A percentile compares a stretch with the other conserved stretches of the same genome.
Conservation (phyloP, 2,888 invertebrate species). For the Seladonia tumulorum region DNA sequence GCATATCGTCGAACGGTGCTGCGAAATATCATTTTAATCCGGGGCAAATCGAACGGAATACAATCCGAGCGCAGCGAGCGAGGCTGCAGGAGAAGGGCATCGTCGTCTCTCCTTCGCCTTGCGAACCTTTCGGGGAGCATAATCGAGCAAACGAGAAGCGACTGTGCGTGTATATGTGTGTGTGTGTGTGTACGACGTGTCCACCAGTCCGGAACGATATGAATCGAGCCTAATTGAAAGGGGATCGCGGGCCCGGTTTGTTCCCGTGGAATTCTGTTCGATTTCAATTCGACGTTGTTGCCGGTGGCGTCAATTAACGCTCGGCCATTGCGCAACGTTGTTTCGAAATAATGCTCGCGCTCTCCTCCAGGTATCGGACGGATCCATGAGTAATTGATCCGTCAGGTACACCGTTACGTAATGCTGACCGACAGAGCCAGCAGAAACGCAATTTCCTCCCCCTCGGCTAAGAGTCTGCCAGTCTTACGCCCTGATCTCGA, state of each 20-base stretch:
- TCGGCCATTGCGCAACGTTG: conserved; percentile 4
- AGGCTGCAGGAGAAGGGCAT: background rate
- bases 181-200: background rate
- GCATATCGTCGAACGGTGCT: conserved; percentile 19
- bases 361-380: conserved; percentile 5
- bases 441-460: conserved; percentile 22
- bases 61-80: background rate
- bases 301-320: background rate
- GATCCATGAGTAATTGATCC: conserved; percentile 39
- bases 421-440: background rate
- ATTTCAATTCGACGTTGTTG: background rate
- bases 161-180: conserved; percentile 2
- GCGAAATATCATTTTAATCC: conserved; percentile 30
- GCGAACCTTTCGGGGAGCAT: background rate
- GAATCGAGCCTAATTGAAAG: conserved; percentile 3
- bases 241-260: background rate
- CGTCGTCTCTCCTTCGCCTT: background rate
- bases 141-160: background rate
- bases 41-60: background rate
- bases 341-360: conserved; percentile 33
- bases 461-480: conserved; percentile 13
- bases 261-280: background rate
- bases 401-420: conserved; percentile 22
- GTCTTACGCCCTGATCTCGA: background rate
- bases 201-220: background rate